These are phyloP conservation scores for Blastomussa wellsi DNA, from an alignment of 92 coral and sea anemone species.

Conservation along the genomic window DNA sequence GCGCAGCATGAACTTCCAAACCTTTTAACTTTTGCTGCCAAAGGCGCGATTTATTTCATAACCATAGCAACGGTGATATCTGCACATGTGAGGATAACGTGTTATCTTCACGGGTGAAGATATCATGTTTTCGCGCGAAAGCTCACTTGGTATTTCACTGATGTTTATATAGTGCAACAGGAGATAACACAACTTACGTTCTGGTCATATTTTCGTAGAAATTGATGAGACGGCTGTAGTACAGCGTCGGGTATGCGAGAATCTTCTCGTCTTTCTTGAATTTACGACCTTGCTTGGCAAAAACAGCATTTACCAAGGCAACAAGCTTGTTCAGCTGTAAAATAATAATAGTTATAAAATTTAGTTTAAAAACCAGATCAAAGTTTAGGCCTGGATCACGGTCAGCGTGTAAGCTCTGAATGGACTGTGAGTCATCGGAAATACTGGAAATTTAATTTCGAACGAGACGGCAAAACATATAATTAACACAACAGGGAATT, in stretches of 20 bases:
- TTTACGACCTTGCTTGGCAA: conserved; percentile 29
- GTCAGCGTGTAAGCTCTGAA: too few species aligned
- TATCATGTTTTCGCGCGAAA: background rate
- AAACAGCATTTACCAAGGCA: conserved; percentile 34
- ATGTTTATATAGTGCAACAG: background rate
- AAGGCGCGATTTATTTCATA: too few species aligned
- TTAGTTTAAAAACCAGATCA: too few species aligned
- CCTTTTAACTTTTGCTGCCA: too few species aligned
- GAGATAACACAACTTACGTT: conserved; percentile 12
- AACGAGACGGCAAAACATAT: background rate
- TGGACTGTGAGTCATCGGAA: too few species aligned
- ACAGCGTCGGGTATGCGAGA: conserved; percentile 24
- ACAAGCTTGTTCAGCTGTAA: conserved; percentile 32
- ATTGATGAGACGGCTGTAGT: conserved; percentile 25
- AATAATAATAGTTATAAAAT: too few species aligned
- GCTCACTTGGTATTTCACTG: too few species aligned
- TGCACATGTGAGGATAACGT: too few species aligned
- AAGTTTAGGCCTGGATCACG: too few species aligned
- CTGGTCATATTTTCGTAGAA: conserved; percentile 25
- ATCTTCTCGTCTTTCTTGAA: conserved; percentile 36
- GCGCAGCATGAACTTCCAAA: too few species aligned
- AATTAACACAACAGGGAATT: background rate
- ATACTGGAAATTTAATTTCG: background rate
- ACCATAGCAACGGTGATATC: too few species aligned
- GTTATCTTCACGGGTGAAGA: too few species aligned